Percentiles rank a stretch among this genome's conserved stretches.
These are phyloP conservation scores for Zaprionus capensis DNA, from an alignment of 1,140 invertebrate genomes.

Conservation along the genomic window DNA sequence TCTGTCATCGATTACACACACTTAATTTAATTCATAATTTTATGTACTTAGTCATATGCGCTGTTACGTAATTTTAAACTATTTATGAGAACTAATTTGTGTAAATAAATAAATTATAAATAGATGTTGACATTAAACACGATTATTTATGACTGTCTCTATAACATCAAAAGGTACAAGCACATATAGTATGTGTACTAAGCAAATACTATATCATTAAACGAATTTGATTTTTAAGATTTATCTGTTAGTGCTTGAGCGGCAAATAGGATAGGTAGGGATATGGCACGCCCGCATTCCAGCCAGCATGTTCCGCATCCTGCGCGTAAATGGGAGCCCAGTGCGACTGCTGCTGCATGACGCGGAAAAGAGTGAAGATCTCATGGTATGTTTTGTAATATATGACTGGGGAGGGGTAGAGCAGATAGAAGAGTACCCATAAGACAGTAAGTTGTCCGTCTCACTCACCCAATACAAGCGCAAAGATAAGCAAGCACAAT, in stretches of 20 bases:
- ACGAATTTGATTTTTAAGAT: not conserved
- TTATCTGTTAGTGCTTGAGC: conserved; percentile 31
- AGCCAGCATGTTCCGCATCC: conserved; percentile 51
- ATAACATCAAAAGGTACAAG: not conserved
- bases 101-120: conserved; percentile 80
- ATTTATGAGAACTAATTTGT: conserved; percentile 79
- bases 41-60: conserved; percentile 81
- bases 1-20: conserved; percentile 30
- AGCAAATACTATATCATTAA: not conserved
- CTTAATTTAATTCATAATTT: conserved; percentile 60
- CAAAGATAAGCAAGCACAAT: conserved; percentile 69
- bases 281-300: conserved; percentile 45
- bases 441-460: not conserved
- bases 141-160: not conserved
- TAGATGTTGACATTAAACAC: conserved; percentile 57
- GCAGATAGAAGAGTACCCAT: not conserved
- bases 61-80: conserved; percentile 83
- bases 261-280: conserved; percentile 56
- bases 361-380: conserved; percentile 66
- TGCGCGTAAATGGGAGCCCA: conserved; percentile 25
- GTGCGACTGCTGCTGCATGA: conserved; percentile 59
- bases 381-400: conserved; percentile 77
- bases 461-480: conserved; percentile 59
- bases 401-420: conserved; percentile 45
- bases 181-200: not conserved